Conservation (phyloP, 1,140 invertebrate species). For the Octopus sinensis region DNA sequence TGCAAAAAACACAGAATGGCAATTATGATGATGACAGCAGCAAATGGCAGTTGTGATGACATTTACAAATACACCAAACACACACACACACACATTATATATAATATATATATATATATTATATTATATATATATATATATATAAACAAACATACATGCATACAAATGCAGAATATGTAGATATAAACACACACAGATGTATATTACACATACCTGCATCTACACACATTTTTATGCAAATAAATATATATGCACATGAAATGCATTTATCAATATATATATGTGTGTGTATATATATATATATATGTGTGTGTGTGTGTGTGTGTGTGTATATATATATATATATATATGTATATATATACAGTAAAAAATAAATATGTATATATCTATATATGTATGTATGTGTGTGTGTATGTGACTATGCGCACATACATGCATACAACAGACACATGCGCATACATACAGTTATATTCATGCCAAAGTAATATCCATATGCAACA, state of each 20-base stretch:
- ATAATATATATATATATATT: neutral
- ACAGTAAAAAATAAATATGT: no score
- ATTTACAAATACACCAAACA: neutral
- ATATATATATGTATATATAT: no score
- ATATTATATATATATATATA: neutral
- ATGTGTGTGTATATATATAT: neutral
- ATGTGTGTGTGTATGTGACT: no score
- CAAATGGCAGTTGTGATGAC: neutral
- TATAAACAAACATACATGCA: neutral
- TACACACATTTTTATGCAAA: neutral
- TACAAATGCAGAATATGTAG: neutral
- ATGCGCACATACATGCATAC: no score
- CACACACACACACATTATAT: neutral
- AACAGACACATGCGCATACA: no score
- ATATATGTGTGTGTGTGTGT: neutral
- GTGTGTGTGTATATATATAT: neutral
- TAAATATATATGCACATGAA: neutral
- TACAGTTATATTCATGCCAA: no score
- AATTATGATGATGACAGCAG: no score
- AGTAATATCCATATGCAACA: no score
- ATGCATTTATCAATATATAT: neutral
- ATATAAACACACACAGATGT: neutral
- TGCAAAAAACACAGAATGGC: no score
- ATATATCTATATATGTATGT: no score
- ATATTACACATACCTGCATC: neutral